Evolutionary conservation across 2,797 vertebrate species (phyloP).

Genomic region (Allobates femoralis): DNA sequence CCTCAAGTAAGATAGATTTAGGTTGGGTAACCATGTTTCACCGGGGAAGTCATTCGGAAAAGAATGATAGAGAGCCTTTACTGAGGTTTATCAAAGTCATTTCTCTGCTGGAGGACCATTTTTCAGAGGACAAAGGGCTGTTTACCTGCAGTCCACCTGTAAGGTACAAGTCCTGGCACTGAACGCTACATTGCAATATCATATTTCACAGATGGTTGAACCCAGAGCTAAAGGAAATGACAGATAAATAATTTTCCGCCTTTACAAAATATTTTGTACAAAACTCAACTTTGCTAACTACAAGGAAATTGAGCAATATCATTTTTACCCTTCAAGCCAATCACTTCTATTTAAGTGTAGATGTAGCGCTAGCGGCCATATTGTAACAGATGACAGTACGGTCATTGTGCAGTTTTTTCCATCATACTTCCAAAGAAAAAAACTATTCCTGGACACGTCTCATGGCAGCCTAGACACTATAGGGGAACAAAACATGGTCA

Average conservation of each 20-base stretch:
- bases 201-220: conserved; percentile 97
- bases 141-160: conserved; percentile 97
- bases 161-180: conserved; percentile 89
- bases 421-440: background rate
- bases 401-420: background rate
- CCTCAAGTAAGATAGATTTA: conserved; percentile 97
- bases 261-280: conserved; percentile 48
- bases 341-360: conserved; percentile 48
- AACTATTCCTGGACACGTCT: background rate
- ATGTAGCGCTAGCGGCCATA: conserved; percentile 33
- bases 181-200: conserved; percentile 95
- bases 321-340: conserved; percentile 53
- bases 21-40: conserved; percentile 77
- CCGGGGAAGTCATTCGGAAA: conserved; percentile 96
- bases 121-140: conserved; percentile 94
- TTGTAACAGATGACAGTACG: conserved; percentile 10
- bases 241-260: conserved; percentile 67
- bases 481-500: background rate
- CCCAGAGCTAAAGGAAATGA: conserved; percentile 73
- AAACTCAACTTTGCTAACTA: conserved; percentile 39
- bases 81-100: conserved; percentile 99
- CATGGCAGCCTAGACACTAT: background rate
- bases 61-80: conserved; percentile 91
- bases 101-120: conserved; percentile 88
- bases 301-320: conserved; percentile 19